phyloP scores from a whole-genome alignment of 2,113 vertebrate species.

The Eonycteris spelaea region DNA sequence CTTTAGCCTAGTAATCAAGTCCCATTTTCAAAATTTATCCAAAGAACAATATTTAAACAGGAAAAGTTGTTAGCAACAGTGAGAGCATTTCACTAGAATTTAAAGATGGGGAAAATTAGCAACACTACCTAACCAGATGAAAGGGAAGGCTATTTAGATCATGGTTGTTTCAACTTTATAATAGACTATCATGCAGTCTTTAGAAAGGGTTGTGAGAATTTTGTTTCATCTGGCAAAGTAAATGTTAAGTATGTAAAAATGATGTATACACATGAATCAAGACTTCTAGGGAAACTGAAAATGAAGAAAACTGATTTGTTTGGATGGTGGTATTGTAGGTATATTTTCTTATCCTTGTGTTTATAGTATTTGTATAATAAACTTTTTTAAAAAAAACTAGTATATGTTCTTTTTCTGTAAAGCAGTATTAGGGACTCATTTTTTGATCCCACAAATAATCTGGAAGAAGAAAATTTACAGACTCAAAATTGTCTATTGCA shows the following conservation, averaged over 20 bases:
- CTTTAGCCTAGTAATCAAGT: not conserved
- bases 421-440: not conserved
- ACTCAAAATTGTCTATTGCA: not conserved
- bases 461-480: not conserved
- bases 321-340: not conserved
- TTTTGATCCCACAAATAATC: not conserved
- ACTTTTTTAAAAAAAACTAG: conserved; percentile 1
- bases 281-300: not conserved
- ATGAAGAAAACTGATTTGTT: not conserved
- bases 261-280: not conserved
- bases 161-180: not conserved
- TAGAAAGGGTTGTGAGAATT: not conserved
- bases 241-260: conserved; percentile 10
- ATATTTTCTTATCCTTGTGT: conserved; percentile 19
- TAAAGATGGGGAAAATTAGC: not conserved
- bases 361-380: conserved; percentile 57
- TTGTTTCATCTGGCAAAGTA: not conserved
- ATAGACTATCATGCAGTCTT: not conserved
- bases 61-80: not conserved
- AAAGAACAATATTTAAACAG: not conserved
- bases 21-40: not conserved
- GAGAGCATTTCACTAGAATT: not conserved
- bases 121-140: not conserved
- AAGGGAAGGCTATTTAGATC: not conserved
- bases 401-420: conserved; percentile 11